Evolutionary conservation across 2,113 vertebrate species (phyloP), one percentile per base, ranked within the genome.

Genomic region (Rhinolophus ferrumequinum): DNA sequence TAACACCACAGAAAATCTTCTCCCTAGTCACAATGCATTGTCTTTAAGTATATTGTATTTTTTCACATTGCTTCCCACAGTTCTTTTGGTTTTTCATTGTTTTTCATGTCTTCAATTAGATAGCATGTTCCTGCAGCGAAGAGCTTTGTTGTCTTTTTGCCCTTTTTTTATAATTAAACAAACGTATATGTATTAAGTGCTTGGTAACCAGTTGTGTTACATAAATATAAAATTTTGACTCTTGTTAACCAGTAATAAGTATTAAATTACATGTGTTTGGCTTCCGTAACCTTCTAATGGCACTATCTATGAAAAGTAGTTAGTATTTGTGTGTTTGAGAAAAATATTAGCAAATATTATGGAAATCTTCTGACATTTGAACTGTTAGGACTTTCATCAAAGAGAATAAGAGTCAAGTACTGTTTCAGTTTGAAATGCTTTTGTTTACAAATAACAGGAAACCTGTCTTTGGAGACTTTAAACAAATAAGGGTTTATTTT

Each of bases 381-480:
- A 85, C 54, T 76, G 82, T n/a, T 66, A n/a, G 38, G 73, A 22
- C 69, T 73, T 75, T 94, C 28, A 54, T 92, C 69, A 69, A 83
- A 94, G 62, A 86, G 35, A 90, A 26, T 79, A 75, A 62, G 73
- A 52, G 66, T 38, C 26, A 83, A 21, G 11, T 87, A 67, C 47
- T 35, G 0, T 87, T 80, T 86, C 24, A 87, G 22, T 92, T 62
- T 92, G 81, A 97, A 85, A 88, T 73, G 28, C 16, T 93, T 94
- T 82, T 81, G 70, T 80, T 77, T 79, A 47, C 30, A 67, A 38
- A 24, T 82, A 91, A 76, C n/a, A 82, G 82, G 82, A 96, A 93
- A 77, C 47, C 41, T 66, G 52, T 62, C 35, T 88, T 69, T 76
- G 24, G 67, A 35, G 50, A 79, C 69, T 80, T 54, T 16, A 75